A percentile compares a stretch with the other conserved stretches of the same genome.
Conservation (phyloP, 2,797 vertebrate species). For the Kryptopterus vitreolus region DNA sequence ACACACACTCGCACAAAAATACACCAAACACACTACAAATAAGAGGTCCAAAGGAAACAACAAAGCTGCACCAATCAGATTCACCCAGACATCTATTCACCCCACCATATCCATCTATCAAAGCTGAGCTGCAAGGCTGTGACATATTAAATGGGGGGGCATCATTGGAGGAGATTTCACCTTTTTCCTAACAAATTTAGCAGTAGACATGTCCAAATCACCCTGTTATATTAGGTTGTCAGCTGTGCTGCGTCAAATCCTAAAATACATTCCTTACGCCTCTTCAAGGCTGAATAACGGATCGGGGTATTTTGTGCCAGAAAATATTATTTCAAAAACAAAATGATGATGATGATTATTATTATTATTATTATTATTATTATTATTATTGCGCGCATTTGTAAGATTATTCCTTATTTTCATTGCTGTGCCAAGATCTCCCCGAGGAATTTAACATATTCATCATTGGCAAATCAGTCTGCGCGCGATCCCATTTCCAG, state of each 20-base stretch:
- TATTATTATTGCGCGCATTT: not conserved
- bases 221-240: constrained; percentile 21
- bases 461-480: constrained; percentile 25
- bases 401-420: constrained; percentile 28
- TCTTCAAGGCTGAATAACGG: constrained; percentile 8
- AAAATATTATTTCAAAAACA: not conserved
- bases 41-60: constrained; percentile 13
- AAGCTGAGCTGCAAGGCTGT: constrained; percentile 19
- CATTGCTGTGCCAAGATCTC: constrained; percentile 29
- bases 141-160: constrained; percentile 13
- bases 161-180: constrained; percentile 22
- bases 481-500: not conserved
- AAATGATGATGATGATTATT: constrained; percentile 43
- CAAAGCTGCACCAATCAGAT: constrained; percentile 21
- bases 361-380: constrained; percentile 16
- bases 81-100: constrained; percentile 4
- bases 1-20: not conserved
- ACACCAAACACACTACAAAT: not conserved
- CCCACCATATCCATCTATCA: constrained; percentile 15
- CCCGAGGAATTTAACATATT: constrained; percentile 47
- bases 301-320: not conserved
- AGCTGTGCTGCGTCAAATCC: constrained; percentile 36
- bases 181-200: constrained; percentile 30
- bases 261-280: constrained; percentile 18
- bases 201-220: constrained; percentile 29